Evolutionary conservation across 2,113 vertebrate genomes (phyloP).

Genomic region (Morone saxatilis): DNA sequence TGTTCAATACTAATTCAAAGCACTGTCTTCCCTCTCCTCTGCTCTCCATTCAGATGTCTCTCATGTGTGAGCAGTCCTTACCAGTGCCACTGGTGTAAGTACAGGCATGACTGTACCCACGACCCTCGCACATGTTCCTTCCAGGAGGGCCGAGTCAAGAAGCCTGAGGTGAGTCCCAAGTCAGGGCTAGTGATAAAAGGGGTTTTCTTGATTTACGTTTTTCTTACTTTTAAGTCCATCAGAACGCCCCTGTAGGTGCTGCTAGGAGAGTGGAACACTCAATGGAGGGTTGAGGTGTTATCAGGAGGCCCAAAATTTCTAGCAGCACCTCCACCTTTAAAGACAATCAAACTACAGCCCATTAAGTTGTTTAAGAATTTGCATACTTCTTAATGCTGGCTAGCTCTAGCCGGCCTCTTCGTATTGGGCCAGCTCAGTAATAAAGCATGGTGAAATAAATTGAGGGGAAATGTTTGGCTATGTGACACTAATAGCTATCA

Average conservation of each 20-base stretch:
- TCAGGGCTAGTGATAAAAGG: rapidly evolving
- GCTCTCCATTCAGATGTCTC: slow-evolving; percentile 87
- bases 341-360: slow-evolving; percentile 8
- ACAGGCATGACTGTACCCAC: slow-evolving; percentile 95
- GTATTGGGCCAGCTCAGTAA: slow-evolving; percentile 30
- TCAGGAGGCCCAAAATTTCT: background rate
- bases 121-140: slow-evolving; percentile 97
- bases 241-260: no score
- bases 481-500: slow-evolving; percentile 59
- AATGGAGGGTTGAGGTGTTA: background rate
- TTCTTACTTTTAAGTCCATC: background rate
- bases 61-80: slow-evolving; percentile 97
- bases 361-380: slow-evolving; percentile 25
- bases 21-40: background rate
- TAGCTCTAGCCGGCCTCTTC: slow-evolving; percentile 12
- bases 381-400: slow-evolving; percentile 3
- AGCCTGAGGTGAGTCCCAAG: slow-evolving; percentile 88
- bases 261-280: background rate
- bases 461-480: slow-evolving; percentile 59
- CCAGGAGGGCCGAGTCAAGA: slow-evolving; percentile 95
- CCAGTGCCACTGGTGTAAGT: slow-evolving; percentile 99
- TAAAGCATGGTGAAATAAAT: slow-evolving; percentile 65
- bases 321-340: background rate
- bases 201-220: background rate
- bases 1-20: slow-evolving; percentile 8